Conservation (phyloP, 2,113 vertebrate species). For the Lagenorhynchus albirostris region DNA sequence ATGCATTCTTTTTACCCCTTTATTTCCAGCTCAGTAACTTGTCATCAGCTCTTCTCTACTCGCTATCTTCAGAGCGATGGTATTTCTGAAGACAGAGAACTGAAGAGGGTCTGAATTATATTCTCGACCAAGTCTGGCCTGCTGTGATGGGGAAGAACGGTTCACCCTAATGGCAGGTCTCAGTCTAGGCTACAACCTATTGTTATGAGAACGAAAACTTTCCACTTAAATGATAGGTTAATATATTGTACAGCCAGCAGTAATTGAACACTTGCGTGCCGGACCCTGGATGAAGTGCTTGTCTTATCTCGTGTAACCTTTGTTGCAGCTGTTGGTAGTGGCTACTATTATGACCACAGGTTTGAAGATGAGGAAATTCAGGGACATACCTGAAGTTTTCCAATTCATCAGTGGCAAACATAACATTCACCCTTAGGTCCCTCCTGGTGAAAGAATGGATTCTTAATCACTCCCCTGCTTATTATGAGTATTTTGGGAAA, state of each 20-base stretch:
- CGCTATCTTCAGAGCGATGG: not conserved
- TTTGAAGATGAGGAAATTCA: not conserved
- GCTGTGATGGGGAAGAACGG: not conserved
- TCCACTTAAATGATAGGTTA: not conserved
- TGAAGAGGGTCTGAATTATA: not conserved
- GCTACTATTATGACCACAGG: not conserved
- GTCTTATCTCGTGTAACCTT: accelerated
- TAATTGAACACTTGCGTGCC: accelerated
- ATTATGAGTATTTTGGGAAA: not conserved
- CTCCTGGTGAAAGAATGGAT: not conserved
- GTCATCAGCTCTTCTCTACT: not conserved
- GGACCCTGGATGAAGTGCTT: not conserved
- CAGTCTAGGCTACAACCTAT: not conserved
- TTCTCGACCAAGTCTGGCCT: not conserved
- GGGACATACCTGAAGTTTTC: not conserved
- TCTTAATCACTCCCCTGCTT: not conserved
- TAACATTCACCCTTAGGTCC: not conserved
- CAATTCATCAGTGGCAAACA: not conserved
- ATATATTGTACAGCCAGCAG: not conserved
- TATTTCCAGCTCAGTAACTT: slow-evolving; percentile 60
- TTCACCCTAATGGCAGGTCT: not conserved
- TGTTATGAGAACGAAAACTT: not conserved
- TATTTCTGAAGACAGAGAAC: not conserved
- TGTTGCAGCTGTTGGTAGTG: not conserved
- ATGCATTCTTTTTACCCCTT: slow-evolving; percentile 31